Base-by-base conservation (phyloP, 1,140 invertebrate species). In the Pseudomyrmex flavicornis region DNA sequence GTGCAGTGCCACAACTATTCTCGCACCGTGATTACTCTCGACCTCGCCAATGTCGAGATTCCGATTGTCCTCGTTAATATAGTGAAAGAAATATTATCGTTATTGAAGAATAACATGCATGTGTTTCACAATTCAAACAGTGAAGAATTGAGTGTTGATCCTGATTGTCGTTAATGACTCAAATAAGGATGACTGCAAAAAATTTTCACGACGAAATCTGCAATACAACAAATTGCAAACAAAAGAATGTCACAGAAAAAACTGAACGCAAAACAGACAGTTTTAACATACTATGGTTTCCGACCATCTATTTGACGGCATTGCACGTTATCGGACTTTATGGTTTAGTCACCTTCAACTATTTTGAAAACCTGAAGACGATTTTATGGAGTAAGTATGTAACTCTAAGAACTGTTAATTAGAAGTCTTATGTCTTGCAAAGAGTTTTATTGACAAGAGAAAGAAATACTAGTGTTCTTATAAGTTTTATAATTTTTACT, bases 251-350 rank as follows among this genome's bases (percentile, higher is more conserved):
- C 10, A 65, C 15, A n/a, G 22, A 65, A 65, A 65, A 13, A 44
- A n/a, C 15, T 10, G 9, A 0, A n/a, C 26, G 8, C 8, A 65
- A 65, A 12, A 65, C 35, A n/a, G n/a, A 46, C n/a, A 17, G 35
- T 93, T 52, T 12, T 3, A 12, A 12, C 9, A 52, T 52, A 52
- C 93, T 89, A 90, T 94, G 62, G 92, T 94, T 61, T 88, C 89
- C 83, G 92, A 94, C 52, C 89, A 76, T 35, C 61, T 93, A 35
- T 80, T 92, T 44, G 9, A 2, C 0, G 0, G n/a, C 26, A 4
- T 4, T 65, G 9, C 93, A 94, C 65, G 46, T 94, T 2, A 77
- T 85, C 8, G 85, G 85, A 7, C 0, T 91, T 1, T 50, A 91
- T 12, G 84, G 87, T 58, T 52, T 93, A 26, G 8, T 76, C 12